Conservation (phyloP, 2,797 vertebrate genomes). For the Pipistrellus kuhlii region DNA sequence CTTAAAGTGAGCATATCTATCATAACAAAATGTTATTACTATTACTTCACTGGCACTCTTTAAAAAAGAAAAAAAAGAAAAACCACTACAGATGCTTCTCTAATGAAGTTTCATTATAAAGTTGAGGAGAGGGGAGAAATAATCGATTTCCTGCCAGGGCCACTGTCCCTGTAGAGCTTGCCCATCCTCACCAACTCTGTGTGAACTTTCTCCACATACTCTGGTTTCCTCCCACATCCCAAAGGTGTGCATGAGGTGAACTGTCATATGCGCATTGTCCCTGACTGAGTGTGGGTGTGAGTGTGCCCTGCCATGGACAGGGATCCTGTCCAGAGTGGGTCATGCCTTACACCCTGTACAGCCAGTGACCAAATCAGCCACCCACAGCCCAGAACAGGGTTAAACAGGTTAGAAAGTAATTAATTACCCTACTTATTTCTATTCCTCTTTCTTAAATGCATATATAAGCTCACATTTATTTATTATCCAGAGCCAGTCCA, state of each 20-base stretch:
- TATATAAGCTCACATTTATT: neutral
- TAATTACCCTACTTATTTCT: neutral
- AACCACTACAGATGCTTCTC: neutral
- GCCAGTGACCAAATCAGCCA: neutral
- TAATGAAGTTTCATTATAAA: neutral
- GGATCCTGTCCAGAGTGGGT: neutral
- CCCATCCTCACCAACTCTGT: neutral
- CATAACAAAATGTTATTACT: slow-evolving; percentile 27
- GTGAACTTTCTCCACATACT: neutral
- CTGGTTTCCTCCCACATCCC: neutral
- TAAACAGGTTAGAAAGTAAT: neutral
- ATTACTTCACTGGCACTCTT: neutral
- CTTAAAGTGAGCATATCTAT: neutral
- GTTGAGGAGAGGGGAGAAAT: accelerated
- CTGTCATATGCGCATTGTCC: neutral
- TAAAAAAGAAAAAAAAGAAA: neutral
- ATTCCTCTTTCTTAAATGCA: neutral
- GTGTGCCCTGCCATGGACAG: neutral
- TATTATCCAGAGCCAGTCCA: neutral
- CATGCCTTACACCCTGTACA: neutral
- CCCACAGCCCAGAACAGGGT: neutral
- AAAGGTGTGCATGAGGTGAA: neutral
- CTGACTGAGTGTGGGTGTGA: neutral
- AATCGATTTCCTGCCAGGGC: too few species aligned
- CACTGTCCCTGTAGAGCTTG: neutral